phyloP scores from a whole-genome alignment of 2,888 invertebrate species.

The Tortricodes alternella region DNA sequence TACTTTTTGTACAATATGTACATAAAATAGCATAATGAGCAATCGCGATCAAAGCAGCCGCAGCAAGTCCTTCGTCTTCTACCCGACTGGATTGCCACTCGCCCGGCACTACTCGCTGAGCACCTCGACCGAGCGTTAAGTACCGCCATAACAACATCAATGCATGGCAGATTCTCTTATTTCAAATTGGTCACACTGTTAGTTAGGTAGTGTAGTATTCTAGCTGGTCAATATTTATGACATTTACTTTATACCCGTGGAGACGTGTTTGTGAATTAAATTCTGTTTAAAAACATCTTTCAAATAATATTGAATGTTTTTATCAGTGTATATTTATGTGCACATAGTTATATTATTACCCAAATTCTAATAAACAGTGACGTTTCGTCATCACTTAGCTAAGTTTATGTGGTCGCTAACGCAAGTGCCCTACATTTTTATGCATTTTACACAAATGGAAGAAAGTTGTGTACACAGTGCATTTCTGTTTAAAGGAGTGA shows the following conservation, averaged over 20 bases:
- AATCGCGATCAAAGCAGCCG: too few relatives aligned
- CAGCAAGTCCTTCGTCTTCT: too few relatives aligned
- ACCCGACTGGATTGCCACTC: too few relatives aligned
- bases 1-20: too few relatives aligned
- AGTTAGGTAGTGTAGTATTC: background rate
- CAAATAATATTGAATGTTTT: slow-evolving; percentile 6
- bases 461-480: slow-evolving; percentile 64
- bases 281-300: slow-evolving; percentile 16
- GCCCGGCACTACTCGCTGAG: too few relatives aligned
- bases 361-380: slow-evolving; percentile 6
- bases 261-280: slow-evolving; percentile 26
- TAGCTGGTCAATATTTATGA: slow-evolving; percentile 31
- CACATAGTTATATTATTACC: background rate
- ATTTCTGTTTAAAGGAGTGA: slow-evolving; percentile 66
- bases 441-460: slow-evolving; percentile 73
- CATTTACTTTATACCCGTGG: slow-evolving; percentile 20
- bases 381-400: slow-evolving; percentile 27
- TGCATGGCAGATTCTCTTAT: too few relatives aligned
- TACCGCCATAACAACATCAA: too few relatives aligned
- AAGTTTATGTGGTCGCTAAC: slow-evolving; percentile 42
- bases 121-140: too few relatives aligned
- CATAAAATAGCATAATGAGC: too few relatives aligned
- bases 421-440: slow-evolving; percentile 71
- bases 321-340: background rate
- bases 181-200: too few relatives aligned